Evolutionary conservation across 64 coral and sea anemone species (phyloP).

Genomic region (Stichodactyla mertensii): DNA sequence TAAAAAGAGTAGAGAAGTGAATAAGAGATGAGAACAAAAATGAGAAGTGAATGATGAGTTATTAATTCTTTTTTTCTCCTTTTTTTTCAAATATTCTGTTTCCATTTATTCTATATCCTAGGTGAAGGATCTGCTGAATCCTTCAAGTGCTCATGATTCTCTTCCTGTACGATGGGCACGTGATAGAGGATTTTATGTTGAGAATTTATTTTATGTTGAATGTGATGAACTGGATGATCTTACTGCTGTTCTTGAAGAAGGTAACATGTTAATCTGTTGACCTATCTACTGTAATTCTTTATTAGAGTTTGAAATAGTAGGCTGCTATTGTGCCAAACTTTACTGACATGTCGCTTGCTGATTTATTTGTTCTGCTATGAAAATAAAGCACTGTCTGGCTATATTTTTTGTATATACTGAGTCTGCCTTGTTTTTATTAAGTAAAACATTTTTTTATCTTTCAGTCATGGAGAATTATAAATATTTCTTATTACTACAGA

Average conservation of each 20-base stretch:
- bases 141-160: conserved; percentile 83
- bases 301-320: too few relatives aligned
- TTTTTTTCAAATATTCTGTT: not conserved
- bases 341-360: too few relatives aligned
- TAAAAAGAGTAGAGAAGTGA: not conserved
- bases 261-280: not conserved
- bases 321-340: too few relatives aligned
- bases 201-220: conserved; percentile 91
- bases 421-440: too few relatives aligned
- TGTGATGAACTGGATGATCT: conserved; percentile 90
- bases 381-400: too few relatives aligned
- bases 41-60: not conserved
- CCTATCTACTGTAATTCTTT: too few relatives aligned
- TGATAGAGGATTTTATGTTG: conserved; percentile 91
- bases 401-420: too few relatives aligned
- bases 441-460: too few relatives aligned
- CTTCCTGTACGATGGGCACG: conserved; percentile 91
- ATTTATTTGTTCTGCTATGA: too few relatives aligned
- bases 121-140: conserved; percentile 91
- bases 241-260: conserved; percentile 94
- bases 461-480: too few relatives aligned
- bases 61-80: not conserved
- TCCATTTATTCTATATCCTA: not conserved
- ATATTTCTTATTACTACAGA: too few relatives aligned
- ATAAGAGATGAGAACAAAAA: not conserved